These are phyloP conservation scores for Gracilinanus agilis DNA, from an alignment of 2,113 vertebrate genomes.

Conservation along the genomic window DNA sequence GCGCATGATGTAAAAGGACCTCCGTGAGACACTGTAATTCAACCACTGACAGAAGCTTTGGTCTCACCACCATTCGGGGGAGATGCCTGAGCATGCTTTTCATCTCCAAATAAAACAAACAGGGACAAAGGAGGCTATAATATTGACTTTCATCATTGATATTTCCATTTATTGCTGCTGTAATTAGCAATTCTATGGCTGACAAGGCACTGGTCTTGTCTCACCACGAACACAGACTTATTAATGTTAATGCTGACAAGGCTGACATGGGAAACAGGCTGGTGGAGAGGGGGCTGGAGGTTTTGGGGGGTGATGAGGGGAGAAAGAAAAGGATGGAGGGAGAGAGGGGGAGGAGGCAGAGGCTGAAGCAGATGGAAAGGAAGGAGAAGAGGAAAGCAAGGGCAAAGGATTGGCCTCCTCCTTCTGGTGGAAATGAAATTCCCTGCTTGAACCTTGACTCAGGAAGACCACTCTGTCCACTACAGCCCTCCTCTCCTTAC, in stretches of 20 bases:
- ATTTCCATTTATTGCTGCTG: constrained; percentile 79
- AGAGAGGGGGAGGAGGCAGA: not conserved
- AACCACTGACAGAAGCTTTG: not conserved
- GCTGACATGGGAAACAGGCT: not conserved
- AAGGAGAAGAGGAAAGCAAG: not conserved
- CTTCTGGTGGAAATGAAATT: not conserved
- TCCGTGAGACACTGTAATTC: not conserved
- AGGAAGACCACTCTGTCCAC: not conserved
- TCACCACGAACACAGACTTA: constrained; percentile 27
- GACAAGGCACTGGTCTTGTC: constrained; percentile 41
- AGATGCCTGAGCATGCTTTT: constrained; percentile 76
- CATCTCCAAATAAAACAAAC: constrained; percentile 82
- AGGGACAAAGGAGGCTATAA: constrained; percentile 81
- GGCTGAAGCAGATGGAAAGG: not conserved
- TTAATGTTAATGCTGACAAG: constrained; percentile 60
- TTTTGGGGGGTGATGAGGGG: not conserved
- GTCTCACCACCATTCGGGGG: constrained; percentile 72
- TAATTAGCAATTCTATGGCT: constrained; percentile 81
- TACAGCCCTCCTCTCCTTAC: not conserved
- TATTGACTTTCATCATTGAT: constrained; percentile 83
- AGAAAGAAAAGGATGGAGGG: not conserved
- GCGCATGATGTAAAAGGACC: not conserved
- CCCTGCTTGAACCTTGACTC: not conserved
- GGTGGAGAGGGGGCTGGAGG: not conserved
- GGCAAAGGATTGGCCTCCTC: not conserved